Base-by-base conservation (phyloP, 2,797 vertebrate genomes). In the Lutjanus argentimaculatus region DNA sequence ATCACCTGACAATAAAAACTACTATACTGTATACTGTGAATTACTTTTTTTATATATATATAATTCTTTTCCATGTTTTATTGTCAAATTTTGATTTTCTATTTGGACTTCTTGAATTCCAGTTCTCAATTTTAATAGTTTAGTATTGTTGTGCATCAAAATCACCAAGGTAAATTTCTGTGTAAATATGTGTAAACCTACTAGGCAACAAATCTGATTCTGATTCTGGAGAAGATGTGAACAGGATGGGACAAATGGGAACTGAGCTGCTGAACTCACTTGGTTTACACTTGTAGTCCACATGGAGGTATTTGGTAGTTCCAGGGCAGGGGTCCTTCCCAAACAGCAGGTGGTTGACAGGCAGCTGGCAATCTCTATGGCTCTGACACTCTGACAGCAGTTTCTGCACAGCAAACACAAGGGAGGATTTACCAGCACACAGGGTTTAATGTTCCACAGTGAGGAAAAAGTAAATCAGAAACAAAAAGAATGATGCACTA, bases 261-360 rank as follows among this genome's bases (percentile, higher is more conserved):
- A 13, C 1, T 30, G 52, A 72, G 58, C 40, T 25, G 22, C 61
- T 76, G 86, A 90, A 98, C 98, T 97, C 96, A 99, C 98, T 97
- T 91, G 98, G 98, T 94, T 98, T 98, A 94, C 98, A 99, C 94
- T 97, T 99, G 96, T 99, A 99, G 91, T 96, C 95, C 89, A 99
- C 98, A 85, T 97, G 95, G 92, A 99, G 97, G 95, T 97, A 97
- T 95, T 99, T 99, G 95, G 93, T 92, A 55, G 94, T 96, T 87
- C 97, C 98, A 75, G 98, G 98, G 89, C 98, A 99, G 72, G 97
- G 97, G 94, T 99, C 98, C 91, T 92, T 94, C 90, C 98, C 98
- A 93, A 99, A 99, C 87, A 98, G 95, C 89, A 96, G 96, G 95
- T 96, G 97, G 95, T 96, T 97, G 92, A 99, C 97, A 91, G 96